Percentiles rank a stretch among this genome's conserved stretches.
Conservation (phyloP, 2,888 invertebrate genomes). For the Drosophila eohydei region DNA sequence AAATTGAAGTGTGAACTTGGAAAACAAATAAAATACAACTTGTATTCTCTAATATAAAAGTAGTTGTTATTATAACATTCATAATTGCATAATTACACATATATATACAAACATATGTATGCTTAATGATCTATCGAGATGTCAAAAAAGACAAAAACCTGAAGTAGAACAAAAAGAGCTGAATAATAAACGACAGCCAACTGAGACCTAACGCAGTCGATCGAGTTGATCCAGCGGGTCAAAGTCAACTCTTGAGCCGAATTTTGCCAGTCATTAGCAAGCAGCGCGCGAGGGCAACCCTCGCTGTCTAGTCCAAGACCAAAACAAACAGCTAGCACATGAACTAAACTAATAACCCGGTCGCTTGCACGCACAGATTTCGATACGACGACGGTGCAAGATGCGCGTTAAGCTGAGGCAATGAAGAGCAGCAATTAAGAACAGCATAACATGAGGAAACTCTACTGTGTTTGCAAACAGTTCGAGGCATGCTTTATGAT, state of each 20-base stretch:
- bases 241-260: slow-evolving; percentile 69
- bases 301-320: slow-evolving; percentile 51
- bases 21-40: not conserved
- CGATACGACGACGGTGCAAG: slow-evolving; percentile 6
- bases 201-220: slow-evolving; percentile 48
- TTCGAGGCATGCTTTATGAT: slow-evolving; percentile 19
- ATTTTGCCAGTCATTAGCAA: slow-evolving; percentile 69
- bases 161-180: slow-evolving; percentile 56
- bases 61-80: slow-evolving; percentile 6
- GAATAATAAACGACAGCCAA: slow-evolving; percentile 2
- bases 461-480: slow-evolving; percentile 1
- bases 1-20: slow-evolving; percentile 34
- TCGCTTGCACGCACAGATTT: slow-evolving; percentile 7
- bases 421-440: slow-evolving; percentile 22
- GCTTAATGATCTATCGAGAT: slow-evolving; percentile 43
- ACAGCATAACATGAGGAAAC: slow-evolving; percentile 23
- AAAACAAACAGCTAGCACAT: slow-evolving; percentile 30
- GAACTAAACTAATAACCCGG: slow-evolving; percentile 38
- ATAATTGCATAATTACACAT: slow-evolving; percentile 20
- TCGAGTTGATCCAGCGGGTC: slow-evolving; percentile 69
- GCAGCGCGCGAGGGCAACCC: slow-evolving; percentile 51
- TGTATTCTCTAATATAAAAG: not conserved
- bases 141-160: slow-evolving; percentile 29
- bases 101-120: not conserved
- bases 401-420: slow-evolving; percentile 20